Evolutionary conservation across 2,797 vertebrate genomes (phyloP).

Genomic region (Paguma larvata): DNA sequence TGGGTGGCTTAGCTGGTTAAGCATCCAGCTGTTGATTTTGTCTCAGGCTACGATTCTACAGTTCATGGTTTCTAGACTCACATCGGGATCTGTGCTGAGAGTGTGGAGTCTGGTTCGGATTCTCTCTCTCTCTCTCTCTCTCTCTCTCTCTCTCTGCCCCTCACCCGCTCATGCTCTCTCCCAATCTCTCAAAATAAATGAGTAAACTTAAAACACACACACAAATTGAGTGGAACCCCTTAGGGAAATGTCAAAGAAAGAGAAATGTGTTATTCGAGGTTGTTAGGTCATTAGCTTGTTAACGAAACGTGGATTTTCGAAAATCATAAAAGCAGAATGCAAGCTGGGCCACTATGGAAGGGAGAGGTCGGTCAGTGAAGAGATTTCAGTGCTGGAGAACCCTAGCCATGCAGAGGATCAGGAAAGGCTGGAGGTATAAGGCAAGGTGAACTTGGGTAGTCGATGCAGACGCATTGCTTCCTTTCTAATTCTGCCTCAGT

Average conservation of each 20-base stretch:
- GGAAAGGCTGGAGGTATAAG: not conserved
- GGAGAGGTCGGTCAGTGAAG: not conserved
- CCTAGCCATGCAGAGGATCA: not conserved
- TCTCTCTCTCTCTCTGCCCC: too few species aligned
- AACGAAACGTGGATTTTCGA: not conserved
- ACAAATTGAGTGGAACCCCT: not conserved
- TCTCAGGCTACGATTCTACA: too few species aligned
- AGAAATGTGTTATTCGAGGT: not conserved
- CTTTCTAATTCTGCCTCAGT: not conserved
- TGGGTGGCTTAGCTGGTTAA: too few species aligned
- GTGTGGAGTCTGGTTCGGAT: too few species aligned
- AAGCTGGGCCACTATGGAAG: not conserved
- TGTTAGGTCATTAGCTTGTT: conserved; percentile 18
- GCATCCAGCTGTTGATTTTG: too few species aligned
- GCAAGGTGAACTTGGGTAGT: not conserved
- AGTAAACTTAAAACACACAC: too few species aligned
- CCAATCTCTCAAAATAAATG: too few species aligned
- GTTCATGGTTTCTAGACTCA: too few species aligned
- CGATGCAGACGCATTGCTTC: not conserved
- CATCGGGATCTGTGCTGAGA: too few species aligned
- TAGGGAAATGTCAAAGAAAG: conserved; percentile 3
- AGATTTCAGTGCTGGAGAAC: not conserved
- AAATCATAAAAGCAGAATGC: conserved; percentile 15
- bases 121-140: too few species aligned
- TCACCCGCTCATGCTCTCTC: too few species aligned